Percentiles rank a stretch among this genome's conserved stretches.
These are phyloP conservation scores for Cygnus olor DNA, from an alignment of 2,797 vertebrate species.

Conservation along the genomic window DNA sequence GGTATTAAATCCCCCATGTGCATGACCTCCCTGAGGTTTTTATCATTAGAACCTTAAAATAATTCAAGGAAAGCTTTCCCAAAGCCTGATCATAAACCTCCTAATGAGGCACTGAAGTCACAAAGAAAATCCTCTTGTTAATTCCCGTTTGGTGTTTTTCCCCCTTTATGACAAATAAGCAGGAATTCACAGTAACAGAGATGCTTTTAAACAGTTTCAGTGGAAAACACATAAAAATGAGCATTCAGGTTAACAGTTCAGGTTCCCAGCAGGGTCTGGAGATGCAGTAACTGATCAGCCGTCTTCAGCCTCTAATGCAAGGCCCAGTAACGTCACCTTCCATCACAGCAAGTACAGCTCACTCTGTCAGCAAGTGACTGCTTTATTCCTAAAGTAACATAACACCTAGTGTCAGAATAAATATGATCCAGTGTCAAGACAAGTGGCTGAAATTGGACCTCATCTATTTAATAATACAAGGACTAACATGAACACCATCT, in stretches of 20 bases:
- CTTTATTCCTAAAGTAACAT: background rate
- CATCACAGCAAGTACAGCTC: background rate
- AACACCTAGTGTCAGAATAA: background rate
- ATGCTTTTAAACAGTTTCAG: slow-evolving; percentile 41
- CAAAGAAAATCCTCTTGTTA: slow-evolving; percentile 55
- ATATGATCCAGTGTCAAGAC: background rate
- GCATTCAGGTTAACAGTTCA: slow-evolving; percentile 42
- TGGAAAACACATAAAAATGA: slow-evolving; percentile 48
- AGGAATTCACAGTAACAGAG: slow-evolving; percentile 33
- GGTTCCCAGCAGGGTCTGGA: background rate
- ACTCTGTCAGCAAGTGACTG: background rate
- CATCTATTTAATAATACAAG: background rate
- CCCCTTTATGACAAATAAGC: slow-evolving; percentile 33
- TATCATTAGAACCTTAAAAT: slow-evolving; percentile 71
- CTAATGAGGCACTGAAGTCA: slow-evolving; percentile 61
- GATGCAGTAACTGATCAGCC: background rate
- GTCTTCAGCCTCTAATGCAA: background rate
- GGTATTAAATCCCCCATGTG: slow-evolving; percentile 61
- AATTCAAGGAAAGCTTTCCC: slow-evolving; percentile 62
- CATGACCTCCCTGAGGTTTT: slow-evolving; percentile 67
- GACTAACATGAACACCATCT: background rate
- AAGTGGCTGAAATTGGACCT: background rate
- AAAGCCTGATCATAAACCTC: slow-evolving; percentile 54
- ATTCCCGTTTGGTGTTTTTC: slow-evolving; percentile 27
- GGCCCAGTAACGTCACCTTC: background rate